A percentile compares a stretch with the other conserved stretches of the same genome.
These are phyloP conservation scores for Nomada goodeniana DNA, from an alignment of 2,888 invertebrate genomes.

Conservation along the genomic window DNA sequence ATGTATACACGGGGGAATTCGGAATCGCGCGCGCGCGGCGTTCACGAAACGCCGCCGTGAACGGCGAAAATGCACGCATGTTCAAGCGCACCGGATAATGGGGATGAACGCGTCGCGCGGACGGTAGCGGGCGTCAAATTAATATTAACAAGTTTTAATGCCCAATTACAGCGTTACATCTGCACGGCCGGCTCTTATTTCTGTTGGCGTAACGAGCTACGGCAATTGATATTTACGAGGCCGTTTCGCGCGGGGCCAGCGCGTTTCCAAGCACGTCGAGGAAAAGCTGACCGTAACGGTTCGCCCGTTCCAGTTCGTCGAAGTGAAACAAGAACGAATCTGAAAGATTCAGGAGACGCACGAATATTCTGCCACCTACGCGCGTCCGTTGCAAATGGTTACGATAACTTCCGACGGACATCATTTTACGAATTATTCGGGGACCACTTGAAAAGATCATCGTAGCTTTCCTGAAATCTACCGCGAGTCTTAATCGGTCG, in stretches of 20 bases:
- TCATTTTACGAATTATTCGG: too few relatives aligned
- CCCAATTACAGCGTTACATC: slow-evolving; percentile 35
- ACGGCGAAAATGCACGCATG: neutral
- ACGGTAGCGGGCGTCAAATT: slow-evolving; percentile 3
- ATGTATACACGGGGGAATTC: too few relatives aligned
- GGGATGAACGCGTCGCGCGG: slow-evolving; percentile 2
- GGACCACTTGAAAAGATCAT: too few relatives aligned
- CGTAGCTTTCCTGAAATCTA: neutral
- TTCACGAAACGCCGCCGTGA: neutral
- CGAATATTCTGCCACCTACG: slow-evolving; percentile 44
- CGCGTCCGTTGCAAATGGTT: neutral
- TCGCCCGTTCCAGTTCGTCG: neutral
- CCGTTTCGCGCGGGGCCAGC: slow-evolving; percentile 16
- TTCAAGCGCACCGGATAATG: neutral
- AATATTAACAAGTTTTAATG: slow-evolving; percentile 46
- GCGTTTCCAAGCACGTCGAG: slow-evolving; percentile 6
- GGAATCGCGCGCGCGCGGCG: neutral
- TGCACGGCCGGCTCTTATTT: slow-evolving; percentile 24
- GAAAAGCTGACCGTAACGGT: neutral
- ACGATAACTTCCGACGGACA: too few relatives aligned
- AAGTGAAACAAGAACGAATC: slow-evolving; percentile 21
- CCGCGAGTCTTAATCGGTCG: neutral
- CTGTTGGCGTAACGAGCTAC: slow-evolving; percentile 24
- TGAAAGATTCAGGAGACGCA: neutral
- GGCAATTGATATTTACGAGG: slow-evolving; percentile 47